Evolutionary conservation across 2,888 invertebrate species (phyloP), one percentile per base, ranked within the genome.

Genomic region (Gryllus longicercus): DNA sequence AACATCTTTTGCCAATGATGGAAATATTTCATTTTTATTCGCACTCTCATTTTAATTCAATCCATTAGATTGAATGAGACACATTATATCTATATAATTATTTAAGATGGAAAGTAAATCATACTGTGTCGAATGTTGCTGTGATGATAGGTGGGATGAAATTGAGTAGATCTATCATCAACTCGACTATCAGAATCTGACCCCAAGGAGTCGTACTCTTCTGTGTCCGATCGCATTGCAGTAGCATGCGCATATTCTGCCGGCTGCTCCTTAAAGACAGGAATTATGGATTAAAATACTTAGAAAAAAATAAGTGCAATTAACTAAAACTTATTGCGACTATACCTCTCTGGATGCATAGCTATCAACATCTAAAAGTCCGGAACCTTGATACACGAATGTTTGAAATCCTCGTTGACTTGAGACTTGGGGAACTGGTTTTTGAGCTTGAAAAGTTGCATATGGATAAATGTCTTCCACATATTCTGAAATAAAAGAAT

Each of bases 401-500:
- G 83, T 83, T 51, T 83, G 83, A 76, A 83, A 83, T 50, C 81
- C 83, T 21, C 82, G 76, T 50, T 81, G 82, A 80, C 81, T 81
- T 12, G 82, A 81, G 23, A 81, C 82, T 21, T 81, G 80, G 74
- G 63, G 25, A 63, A 77, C 21, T 16, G 77, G 81, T 79, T 83
- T 82, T 79, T 81, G 82, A 11, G 81, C 81, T 82, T 83, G 83
- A 79, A 83, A 83, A 16, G 83, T 83, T 25, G 83, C 83, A 79
- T 83, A 83, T 12, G 83, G 83, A 75, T 82, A 82, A 75, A 83
- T 83, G 74, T 83, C 83, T 51, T 83, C 83, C n/a, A 79, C 83
- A 81, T 83, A 83, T 74, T 82, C 83, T 83, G 80, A 51, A 38
- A 38, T 38, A 1, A 38, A 38, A 38, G 38, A 38, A 38, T 8